phyloP scores from a whole-genome alignment of 2,888 invertebrate species.

The Pseudanteris insignis region DNA sequence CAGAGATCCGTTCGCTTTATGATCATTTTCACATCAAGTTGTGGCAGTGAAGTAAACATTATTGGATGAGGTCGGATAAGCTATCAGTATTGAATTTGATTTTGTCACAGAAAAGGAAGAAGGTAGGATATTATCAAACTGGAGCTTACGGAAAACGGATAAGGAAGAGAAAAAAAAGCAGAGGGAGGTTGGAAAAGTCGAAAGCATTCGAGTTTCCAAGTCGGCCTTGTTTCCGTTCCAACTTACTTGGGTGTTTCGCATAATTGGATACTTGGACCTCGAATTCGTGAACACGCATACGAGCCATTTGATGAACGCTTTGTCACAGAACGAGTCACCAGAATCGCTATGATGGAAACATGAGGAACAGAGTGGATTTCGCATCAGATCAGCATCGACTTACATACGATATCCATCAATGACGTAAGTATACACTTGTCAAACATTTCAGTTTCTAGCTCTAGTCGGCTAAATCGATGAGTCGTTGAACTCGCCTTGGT shows the following conservation, averaged over 20 bases:
- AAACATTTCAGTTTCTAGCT: constrained; percentile 15
- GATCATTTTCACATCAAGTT: constrained; percentile 3
- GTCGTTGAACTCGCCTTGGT: constrained; percentile 30
- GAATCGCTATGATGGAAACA: constrained; percentile 63
- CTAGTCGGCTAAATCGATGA: constrained; percentile 7
- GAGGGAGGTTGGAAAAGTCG: constrained; percentile 43
- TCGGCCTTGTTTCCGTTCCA: constrained; percentile 15
- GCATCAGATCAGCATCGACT: constrained; percentile 55
- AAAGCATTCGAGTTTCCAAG: constrained; percentile 45
- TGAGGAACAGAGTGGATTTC: constrained; percentile 60
- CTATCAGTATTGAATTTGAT: constrained; percentile 20
- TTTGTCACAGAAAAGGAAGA: constrained; percentile 22
- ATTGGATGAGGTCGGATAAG: constrained; percentile 12
- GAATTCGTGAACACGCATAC: constrained; percentile 25
- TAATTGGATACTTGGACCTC: constrained; percentile 37
- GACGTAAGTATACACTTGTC: constrained; percentile 58
- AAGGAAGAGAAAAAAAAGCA: constrained; percentile 6
- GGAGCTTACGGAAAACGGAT: too few relatives aligned
- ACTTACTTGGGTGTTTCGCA: constrained; percentile 12
- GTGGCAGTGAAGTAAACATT: constrained; percentile 36
- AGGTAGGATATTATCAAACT: too few relatives aligned
- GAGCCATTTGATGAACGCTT: constrained; percentile 38
- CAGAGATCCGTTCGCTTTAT: constrained; percentile 5
- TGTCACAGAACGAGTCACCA: constrained; percentile 51
- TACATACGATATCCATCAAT: constrained; percentile 61